phyloP scores from a whole-genome alignment of 1,140 invertebrate species.

The Gryon sp. region DNA sequence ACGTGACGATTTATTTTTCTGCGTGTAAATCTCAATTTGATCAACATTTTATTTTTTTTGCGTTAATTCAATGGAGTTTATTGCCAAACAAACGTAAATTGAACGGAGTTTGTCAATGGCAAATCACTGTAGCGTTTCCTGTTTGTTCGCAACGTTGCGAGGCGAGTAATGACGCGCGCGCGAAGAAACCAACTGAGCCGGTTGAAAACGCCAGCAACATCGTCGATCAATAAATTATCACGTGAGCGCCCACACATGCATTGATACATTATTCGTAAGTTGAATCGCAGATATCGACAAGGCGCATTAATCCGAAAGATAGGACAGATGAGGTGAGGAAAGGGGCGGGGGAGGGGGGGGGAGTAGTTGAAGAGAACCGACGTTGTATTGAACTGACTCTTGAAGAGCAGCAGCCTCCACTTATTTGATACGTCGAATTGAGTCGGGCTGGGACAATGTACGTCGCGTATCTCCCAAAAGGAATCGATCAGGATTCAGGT shows the following conservation, averaged over 20 bases:
- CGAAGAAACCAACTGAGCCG: slow-evolving; percentile 20
- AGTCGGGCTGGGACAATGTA: slow-evolving; percentile 2
- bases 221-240: slow-evolving; percentile 35
- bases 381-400: slow-evolving; percentile 25
- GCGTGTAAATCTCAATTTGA: too few species aligned
- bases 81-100: background rate
- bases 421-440: slow-evolving; percentile 18
- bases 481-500: slow-evolving; percentile 31
- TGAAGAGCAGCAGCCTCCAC: slow-evolving; percentile 2
- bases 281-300: slow-evolving; percentile 25
- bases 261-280: slow-evolving; percentile 24
- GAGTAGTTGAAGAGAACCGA: too few species aligned
- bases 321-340: background rate
- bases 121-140: slow-evolving; percentile 2
- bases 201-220: slow-evolving; percentile 16
- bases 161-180: slow-evolving; percentile 11
- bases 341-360: too few species aligned
- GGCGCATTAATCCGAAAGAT: slow-evolving; percentile 18
- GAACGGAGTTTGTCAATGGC: slow-evolving; percentile 3
- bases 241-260: background rate
- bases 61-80: too few species aligned
- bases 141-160: slow-evolving; percentile 9
- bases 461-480: slow-evolving; percentile 3
- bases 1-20: too few species aligned
- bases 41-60: too few species aligned